phyloP scores from a whole-genome alignment of 2,888 invertebrate species.

The Thera britannica region DNA sequence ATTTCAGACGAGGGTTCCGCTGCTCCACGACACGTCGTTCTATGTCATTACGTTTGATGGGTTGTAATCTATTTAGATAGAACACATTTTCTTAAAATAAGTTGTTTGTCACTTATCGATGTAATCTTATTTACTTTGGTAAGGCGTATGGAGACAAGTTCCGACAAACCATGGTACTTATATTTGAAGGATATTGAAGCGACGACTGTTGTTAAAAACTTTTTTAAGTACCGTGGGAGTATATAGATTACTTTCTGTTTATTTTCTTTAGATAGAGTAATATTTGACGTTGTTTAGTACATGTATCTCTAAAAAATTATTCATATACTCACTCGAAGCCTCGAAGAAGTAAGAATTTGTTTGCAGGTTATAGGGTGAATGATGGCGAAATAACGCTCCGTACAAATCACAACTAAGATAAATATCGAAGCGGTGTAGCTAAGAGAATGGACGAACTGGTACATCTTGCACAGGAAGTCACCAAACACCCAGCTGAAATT shows the following conservation, averaged over 20 bases:
- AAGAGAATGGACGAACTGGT: conserved; percentile 94
- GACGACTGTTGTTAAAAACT: no score
- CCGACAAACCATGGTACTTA: background rate
- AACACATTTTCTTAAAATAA: conserved; percentile 17
- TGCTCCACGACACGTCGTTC: background rate
- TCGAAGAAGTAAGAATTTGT: conserved; percentile 90
- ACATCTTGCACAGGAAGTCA: conserved; percentile 94
- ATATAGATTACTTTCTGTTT: no score
- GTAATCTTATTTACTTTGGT: background rate
- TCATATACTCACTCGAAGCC: conserved; percentile 87
- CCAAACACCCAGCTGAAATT: conserved; percentile 92
- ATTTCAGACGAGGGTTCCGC: no score
- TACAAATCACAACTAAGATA: conserved; percentile 94
- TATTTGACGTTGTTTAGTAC: no score
- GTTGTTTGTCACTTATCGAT: conserved; percentile 1
- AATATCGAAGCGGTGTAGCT: conserved; percentile 96
- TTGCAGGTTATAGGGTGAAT: conserved; percentile 94
- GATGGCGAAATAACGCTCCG: conserved; percentile 94
- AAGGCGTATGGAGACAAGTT: background rate
- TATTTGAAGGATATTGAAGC: no score
- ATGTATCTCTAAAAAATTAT: background rate
- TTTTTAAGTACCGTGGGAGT: no score
- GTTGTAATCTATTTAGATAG: conserved; percentile 17
- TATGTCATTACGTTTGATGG: conserved; percentile 26
- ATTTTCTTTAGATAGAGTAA: no score